Percentiles rank a stretch among this genome's conserved stretches.
These are phyloP conservation scores for Octomys mimax DNA, from an alignment of 2,797 vertebrate genomes.

Conservation along the genomic window DNA sequence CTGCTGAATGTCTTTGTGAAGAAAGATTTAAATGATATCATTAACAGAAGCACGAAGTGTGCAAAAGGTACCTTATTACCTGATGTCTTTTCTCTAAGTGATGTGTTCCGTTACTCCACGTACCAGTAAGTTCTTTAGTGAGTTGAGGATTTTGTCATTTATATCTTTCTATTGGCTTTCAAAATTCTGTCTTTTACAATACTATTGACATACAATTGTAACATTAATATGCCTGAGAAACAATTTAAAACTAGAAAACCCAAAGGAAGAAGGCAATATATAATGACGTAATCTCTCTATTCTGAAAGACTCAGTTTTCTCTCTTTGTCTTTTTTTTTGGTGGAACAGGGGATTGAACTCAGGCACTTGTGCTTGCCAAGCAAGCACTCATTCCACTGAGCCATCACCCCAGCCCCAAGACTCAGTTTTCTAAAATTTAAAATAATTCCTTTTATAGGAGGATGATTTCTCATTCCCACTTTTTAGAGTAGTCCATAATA, in stretches of 20 bases:
- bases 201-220: background rate
- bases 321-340: too few relatives aligned
- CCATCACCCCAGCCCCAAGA: too few relatives aligned
- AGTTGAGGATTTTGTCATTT: slow-evolving; percentile 45
- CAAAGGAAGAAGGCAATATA: background rate
- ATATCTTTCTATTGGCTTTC: slow-evolving; percentile 1
- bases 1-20: slow-evolving; percentile 46
- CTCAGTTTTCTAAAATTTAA: background rate
- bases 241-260: background rate
- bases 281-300: background rate
- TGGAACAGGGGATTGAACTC: too few relatives aligned
- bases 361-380: too few relatives aligned
- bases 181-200: slow-evolving; percentile 26
- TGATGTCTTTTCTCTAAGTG: background rate
- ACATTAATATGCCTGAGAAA: background rate
- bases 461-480: background rate
- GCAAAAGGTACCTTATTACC: slow-evolving; percentile 9
- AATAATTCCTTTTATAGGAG: background rate
- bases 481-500: background rate
- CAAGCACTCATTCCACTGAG: too few relatives aligned
- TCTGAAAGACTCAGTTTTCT: slow-evolving; percentile 9
- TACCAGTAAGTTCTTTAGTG: background rate
- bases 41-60: slow-evolving; percentile 39
- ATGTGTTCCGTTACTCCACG: background rate
- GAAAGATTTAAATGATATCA: slow-evolving; percentile 46